Evolutionary conservation across 1,140 invertebrate genomes (phyloP).

Genomic region (Pseudomyrmex sp.): DNA sequence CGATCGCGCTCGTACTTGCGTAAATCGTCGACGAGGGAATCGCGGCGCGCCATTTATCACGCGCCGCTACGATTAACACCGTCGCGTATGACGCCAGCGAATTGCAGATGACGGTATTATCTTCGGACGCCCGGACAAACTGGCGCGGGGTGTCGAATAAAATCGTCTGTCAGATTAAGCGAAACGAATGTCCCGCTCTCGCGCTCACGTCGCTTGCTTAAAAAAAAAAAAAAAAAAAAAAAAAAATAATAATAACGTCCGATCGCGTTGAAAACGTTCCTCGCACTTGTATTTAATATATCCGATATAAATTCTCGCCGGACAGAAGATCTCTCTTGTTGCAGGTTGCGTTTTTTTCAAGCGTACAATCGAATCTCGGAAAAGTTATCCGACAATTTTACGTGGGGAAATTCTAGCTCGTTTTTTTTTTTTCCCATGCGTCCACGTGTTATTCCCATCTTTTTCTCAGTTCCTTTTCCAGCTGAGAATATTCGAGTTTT

Average conservation of each 20-base stretch:
- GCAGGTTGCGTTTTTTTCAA: background rate
- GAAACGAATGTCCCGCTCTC: slow-evolving; percentile 14
- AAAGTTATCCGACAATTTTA: background rate
- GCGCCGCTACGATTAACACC: slow-evolving; percentile 63
- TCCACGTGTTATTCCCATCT: background rate
- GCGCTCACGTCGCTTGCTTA: slow-evolving; percentile 10
- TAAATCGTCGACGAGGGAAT: slow-evolving; percentile 61
- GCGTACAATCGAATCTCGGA: too few species aligned
- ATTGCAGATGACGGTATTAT: slow-evolving; percentile 56
- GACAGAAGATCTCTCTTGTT: background rate
- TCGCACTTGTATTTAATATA: too few species aligned
- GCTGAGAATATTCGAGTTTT: slow-evolving; percentile 23
- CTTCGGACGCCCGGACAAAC: slow-evolving; percentile 55
- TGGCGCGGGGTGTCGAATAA: slow-evolving; percentile 47
- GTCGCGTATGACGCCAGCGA: slow-evolving; percentile 50
- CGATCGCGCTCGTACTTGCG: slow-evolving; percentile 51
- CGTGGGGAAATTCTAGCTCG: background rate
- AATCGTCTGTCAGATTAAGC: slow-evolving; percentile 58
- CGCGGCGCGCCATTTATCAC: slow-evolving; percentile 64
- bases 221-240: slow-evolving; percentile 7
- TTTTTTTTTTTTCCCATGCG: background rate
- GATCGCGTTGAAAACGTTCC: background rate
- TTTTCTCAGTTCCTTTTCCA: background rate
- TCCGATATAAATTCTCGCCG: too few species aligned
- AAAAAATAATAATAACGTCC: background rate